A percentile compares a stretch with the other conserved stretches of the same genome.
Evolutionary conservation across 2,113 vertebrate species (phyloP).

Genomic region (Sardina pilchardus): DNA sequence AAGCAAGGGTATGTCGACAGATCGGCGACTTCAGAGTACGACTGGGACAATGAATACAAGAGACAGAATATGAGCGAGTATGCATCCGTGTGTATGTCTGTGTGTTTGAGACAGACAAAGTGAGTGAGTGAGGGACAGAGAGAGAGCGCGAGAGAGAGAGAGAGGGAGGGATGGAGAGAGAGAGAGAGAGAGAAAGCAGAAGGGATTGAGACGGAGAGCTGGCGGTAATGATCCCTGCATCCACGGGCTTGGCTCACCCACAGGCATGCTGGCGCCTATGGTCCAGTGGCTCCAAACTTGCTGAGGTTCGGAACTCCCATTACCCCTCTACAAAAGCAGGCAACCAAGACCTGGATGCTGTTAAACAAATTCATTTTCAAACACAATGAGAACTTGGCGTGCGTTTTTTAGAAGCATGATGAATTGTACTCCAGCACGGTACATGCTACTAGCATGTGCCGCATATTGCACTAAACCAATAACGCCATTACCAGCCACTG

Average conservation of each 20-base stretch:
- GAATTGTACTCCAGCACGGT: constrained; percentile 48
- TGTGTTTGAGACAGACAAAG: constrained; percentile 16
- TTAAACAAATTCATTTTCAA: constrained; percentile 66
- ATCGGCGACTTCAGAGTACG: background rate
- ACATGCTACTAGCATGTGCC: constrained; percentile 17
- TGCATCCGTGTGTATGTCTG: constrained; percentile 19
- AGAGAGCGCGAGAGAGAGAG: background rate
- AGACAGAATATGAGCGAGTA: background rate
- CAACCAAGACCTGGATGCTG: constrained; percentile 60
- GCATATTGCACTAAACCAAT: constrained; percentile 27
- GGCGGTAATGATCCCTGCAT: constrained; percentile 72
- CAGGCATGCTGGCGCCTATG: constrained; percentile 68
- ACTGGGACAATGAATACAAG: background rate
- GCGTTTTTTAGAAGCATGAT: constrained; percentile 53
- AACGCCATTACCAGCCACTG: background rate
- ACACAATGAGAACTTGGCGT: constrained; percentile 52
- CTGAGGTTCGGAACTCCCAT: constrained; percentile 70
- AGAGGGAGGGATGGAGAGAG: constrained; percentile 16
- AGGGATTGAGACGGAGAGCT: constrained; percentile 29
- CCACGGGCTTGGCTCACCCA: constrained; percentile 69
- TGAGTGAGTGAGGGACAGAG: background rate
- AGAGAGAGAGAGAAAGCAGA: constrained; percentile 49
- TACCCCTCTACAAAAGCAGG: constrained; percentile 54
- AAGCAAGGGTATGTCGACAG: background rate
- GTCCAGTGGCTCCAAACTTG: constrained; percentile 66